Conservation (phyloP, 2,888 invertebrate genomes). For the Gasteruption jaculator region DNA sequence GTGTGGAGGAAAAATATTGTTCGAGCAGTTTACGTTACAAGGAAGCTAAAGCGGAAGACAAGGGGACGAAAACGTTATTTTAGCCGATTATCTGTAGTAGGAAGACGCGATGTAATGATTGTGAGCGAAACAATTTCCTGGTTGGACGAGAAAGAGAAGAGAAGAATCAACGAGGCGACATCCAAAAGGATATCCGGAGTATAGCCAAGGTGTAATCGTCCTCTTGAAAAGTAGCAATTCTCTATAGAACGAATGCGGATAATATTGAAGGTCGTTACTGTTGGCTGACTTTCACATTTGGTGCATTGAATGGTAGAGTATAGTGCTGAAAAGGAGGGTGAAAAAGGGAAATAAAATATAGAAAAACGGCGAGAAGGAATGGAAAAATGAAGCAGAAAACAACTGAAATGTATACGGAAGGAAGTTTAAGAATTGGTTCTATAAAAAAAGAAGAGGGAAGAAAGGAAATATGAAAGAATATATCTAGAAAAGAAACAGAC, state of each 20-base stretch:
- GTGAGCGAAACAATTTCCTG: conserved; percentile 24
- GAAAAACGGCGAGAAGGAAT: conserved; percentile 21
- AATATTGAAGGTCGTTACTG: conserved; percentile 28
- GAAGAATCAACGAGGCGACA: conserved; percentile 9
- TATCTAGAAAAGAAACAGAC: conserved; percentile 11
- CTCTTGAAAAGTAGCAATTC: conserved; percentile 31
- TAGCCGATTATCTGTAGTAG: conserved; percentile 23
- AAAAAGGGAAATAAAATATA: conserved; percentile 23
- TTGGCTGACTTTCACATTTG: conserved; percentile 28
- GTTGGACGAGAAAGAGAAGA: conserved; percentile 2
- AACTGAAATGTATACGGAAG: no score
- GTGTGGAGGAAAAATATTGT: no score
- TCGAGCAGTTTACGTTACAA: no score
- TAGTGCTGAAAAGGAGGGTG: conserved; percentile 21
- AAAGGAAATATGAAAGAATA: conserved; percentile 13
- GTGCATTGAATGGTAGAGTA: conserved; percentile 27
- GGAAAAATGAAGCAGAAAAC: no score
- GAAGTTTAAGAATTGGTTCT: conserved; percentile 2
- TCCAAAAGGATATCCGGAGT: conserved; percentile 26
- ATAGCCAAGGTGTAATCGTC: conserved; percentile 31
- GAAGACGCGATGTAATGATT: conserved; percentile 13
- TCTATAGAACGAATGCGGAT: conserved; percentile 31
- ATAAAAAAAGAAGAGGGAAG: conserved; percentile 4
- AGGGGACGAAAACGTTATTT: conserved; percentile 23
- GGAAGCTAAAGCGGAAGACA: no score